A percentile compares a stretch with the other conserved stretches of the same genome.
These are phyloP conservation scores for Drosophila tsacasi DNA, from an alignment of 1,140 invertebrate species.

Conservation along the genomic window DNA sequence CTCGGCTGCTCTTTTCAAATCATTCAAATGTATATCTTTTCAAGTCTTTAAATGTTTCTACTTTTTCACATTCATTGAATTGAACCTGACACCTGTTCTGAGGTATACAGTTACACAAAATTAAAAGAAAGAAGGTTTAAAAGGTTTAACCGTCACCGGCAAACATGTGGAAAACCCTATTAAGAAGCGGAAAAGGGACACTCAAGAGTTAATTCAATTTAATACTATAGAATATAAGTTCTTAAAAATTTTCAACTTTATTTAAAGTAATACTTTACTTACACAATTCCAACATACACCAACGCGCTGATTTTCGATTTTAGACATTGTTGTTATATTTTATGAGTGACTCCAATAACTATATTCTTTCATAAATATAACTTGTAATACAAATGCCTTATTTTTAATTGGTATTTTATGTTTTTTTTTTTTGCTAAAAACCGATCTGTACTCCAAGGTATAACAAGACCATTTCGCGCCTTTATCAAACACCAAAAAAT, in stretches of 20 bases:
- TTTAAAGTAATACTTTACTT: too few relatives aligned
- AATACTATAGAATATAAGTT: too few relatives aligned
- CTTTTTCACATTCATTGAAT: neutral
- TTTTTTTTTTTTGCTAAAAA: neutral
- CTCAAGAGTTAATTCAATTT: too few relatives aligned
- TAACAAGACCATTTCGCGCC: slow-evolving; percentile 10
- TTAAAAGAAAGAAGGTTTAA: neutral
- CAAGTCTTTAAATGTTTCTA: neutral
- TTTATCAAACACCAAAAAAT: slow-evolving; percentile 12
- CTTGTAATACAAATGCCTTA: too few relatives aligned
- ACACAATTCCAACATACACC: too few relatives aligned
- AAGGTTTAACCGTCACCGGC: neutral
- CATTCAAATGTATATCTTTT: neutral
- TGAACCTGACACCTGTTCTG: slow-evolving; percentile 23
- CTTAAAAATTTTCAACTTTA: neutral
- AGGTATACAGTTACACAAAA: slow-evolving; percentile 19
- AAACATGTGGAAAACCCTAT: neutral
- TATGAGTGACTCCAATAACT: too few relatives aligned
- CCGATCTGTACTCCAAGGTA: too few relatives aligned
- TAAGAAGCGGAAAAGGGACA: neutral
- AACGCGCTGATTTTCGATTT: neutral
- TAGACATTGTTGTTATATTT: too few relatives aligned
- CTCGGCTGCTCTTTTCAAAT: neutral
- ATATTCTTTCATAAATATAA: too few relatives aligned
- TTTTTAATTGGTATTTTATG: neutral